Evolutionary conservation across 2,888 invertebrate genomes (phyloP).

Genomic region (Cosmopolites sordidus): DNA sequence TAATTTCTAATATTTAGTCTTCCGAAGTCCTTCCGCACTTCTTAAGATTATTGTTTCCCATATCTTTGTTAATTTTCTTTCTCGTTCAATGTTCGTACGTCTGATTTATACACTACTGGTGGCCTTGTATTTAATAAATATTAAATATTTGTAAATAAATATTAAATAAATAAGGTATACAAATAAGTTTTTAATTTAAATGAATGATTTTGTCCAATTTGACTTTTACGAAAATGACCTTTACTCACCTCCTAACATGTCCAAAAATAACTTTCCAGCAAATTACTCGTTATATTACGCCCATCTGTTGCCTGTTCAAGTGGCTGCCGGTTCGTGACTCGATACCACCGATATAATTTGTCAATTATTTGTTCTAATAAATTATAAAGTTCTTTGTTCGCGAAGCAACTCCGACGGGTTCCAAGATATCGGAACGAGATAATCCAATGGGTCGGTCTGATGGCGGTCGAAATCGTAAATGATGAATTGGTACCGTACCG

Average conservation of each 20-base stretch:
- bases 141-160: no score
- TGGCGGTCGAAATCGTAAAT: not conserved
- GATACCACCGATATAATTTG: constrained; percentile 28
- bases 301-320: not conserved
- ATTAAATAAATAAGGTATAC: no score
- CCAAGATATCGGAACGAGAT: not conserved
- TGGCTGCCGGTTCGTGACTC: constrained; percentile 19
- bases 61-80: no score
- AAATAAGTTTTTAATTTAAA: no score
- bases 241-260: not conserved
- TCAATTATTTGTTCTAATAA: constrained; percentile 31
- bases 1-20: no score
- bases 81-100: no score
- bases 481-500: not conserved
- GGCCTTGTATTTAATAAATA: no score
- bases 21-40: no score
- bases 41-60: no score
- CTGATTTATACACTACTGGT: no score
- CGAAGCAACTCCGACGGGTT: not conserved
- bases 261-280: not conserved
- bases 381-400: constrained; percentile 22
- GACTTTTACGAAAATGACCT: no score
- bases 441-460: not conserved
- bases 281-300: not conserved
- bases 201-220: no score